Base-by-base conservation (phyloP, 2,113 vertebrate genomes). In the Apteryx owenii region DNA sequence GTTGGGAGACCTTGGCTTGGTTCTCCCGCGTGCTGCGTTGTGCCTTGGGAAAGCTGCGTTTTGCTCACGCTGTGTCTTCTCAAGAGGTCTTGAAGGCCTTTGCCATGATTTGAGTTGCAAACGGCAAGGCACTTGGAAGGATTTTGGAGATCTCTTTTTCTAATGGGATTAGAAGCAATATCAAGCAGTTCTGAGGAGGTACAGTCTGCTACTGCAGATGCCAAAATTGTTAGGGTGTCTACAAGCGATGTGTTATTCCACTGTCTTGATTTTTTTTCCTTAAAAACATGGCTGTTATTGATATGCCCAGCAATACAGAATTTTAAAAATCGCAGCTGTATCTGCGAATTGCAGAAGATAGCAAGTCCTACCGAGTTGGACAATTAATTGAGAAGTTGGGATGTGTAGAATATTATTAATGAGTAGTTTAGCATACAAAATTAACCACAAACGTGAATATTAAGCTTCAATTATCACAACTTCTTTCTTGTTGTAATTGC, bases 301-400 rank as follows among this genome's bases (percentile, higher is more conserved):
- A 31, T 64, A 44, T 7, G 38, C 60, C n/a, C 31, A 42, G 12
- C 9, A 42, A 48, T 11, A 29, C 2, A 33, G 7, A 31, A 0
- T 72, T 64, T 0, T 9, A 3, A 60, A 40, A 15, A 22, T 8
- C 50, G 25, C 26, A 28, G 22, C 36, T 64, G 7, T 2, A 36
- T 22, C 56, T 0, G 0, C 69, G 64, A 73, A 16, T 85, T 64
- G 14, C 8, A 25, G 51, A n/a, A 14, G 36, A 21, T 16, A 46
- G 3, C 15, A 33, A 68, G 18, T n/a, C n/a, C 65, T 70, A 12
- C 46, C 36, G 3, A 4, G 16, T 5, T 26, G 42, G 29, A 28
- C 23, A 70, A 8, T 19, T 38, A 40, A 23, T 0, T 31, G 31
- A 15, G 16, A 18, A 44, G 8, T 0, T 70, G 6, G 10, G n/a